Conservation (phyloP, 92 coral and sea anemone genomes). For the Actinernus sp. region DNA sequence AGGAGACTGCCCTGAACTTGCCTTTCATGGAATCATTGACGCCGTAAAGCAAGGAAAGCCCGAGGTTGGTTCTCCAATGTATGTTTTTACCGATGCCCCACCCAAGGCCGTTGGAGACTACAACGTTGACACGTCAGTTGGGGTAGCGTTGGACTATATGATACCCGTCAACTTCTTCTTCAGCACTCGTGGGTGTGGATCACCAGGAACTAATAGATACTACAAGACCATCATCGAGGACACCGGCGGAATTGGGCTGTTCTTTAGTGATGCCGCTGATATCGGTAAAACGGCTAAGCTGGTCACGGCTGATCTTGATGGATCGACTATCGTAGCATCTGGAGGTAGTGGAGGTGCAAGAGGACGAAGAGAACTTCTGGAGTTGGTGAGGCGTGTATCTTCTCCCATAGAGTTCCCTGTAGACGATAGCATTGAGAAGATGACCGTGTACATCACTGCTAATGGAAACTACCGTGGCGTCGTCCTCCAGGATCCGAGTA, state of each 20-base stretch:
- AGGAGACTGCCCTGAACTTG: slow-evolving; percentile 46
- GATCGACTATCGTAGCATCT: slow-evolving; percentile 35
- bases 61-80: slow-evolving; percentile 63
- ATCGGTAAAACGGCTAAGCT: slow-evolving; percentile 46
- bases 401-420: slow-evolving; percentile 37
- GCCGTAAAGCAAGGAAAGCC: slow-evolving; percentile 67
- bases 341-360: slow-evolving; percentile 16
- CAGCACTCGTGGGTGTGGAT: slow-evolving; percentile 34
- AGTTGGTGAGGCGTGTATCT: slow-evolving; percentile 1
- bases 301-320: slow-evolving; percentile 31
- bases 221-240: slow-evolving; percentile 42
- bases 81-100: slow-evolving; percentile 79
- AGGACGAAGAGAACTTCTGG: slow-evolving; percentile 10
- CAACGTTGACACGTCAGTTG: slow-evolving; percentile 58
- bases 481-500: slow-evolving; percentile 45
- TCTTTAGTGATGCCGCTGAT: slow-evolving; percentile 48
- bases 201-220: slow-evolving; percentile 8
- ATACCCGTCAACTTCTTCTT: slow-evolving; percentile 74
- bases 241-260: slow-evolving; percentile 64
- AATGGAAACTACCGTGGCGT: slow-evolving; percentile 15
- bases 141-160: slow-evolving; percentile 52
- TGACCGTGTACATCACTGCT: slow-evolving; percentile 64
- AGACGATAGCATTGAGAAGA: slow-evolving; percentile 65
- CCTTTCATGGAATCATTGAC: slow-evolving; percentile 75
- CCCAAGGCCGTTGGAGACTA: slow-evolving; percentile 48